Conservation (phyloP, 2,797 vertebrate genomes). For the Silurus aristotelis region DNA sequence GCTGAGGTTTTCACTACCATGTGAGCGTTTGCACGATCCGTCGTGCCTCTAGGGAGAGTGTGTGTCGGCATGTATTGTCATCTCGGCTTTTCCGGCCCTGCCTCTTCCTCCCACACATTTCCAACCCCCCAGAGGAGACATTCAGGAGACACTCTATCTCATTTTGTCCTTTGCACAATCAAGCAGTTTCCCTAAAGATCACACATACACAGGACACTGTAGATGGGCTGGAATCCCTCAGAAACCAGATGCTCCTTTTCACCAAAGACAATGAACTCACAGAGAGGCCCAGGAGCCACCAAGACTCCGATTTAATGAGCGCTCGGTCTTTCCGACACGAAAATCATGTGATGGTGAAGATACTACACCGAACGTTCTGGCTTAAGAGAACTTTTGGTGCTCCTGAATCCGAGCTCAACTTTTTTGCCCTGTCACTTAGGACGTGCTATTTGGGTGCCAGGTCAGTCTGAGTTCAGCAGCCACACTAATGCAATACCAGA, state of each 20-base stretch:
- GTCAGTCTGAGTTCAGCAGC: not conserved
- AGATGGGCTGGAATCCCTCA: constrained; percentile 35
- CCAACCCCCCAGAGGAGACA: constrained; percentile 27
- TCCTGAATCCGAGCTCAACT: not conserved
- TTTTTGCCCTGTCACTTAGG: no score
- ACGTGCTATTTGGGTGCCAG: not conserved
- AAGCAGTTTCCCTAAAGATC: constrained; percentile 39
- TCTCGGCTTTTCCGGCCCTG: constrained; percentile 51
- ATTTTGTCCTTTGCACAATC: constrained; percentile 27
- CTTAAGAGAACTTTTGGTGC: not conserved
- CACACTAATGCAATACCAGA: not conserved
- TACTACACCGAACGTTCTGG: not conserved
- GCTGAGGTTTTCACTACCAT: not conserved
- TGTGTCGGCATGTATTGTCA: not conserved
- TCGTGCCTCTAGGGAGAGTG: constrained; percentile 27
- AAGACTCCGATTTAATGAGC: not conserved
- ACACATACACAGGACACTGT: constrained; percentile 25
- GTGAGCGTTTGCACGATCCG: constrained; percentile 27
- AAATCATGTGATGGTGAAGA: not conserved
- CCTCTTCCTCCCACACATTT: constrained; percentile 45
- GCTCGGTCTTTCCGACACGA: not conserved
- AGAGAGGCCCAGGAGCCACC: constrained; percentile 27
- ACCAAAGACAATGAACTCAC: constrained; percentile 46
- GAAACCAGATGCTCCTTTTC: constrained; percentile 52
- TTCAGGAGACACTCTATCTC: constrained; percentile 30